Evolutionary conservation across 2,113 vertebrate species (phyloP), one percentile per base, ranked within the genome.

Genomic region (Petromus typicus): DNA sequence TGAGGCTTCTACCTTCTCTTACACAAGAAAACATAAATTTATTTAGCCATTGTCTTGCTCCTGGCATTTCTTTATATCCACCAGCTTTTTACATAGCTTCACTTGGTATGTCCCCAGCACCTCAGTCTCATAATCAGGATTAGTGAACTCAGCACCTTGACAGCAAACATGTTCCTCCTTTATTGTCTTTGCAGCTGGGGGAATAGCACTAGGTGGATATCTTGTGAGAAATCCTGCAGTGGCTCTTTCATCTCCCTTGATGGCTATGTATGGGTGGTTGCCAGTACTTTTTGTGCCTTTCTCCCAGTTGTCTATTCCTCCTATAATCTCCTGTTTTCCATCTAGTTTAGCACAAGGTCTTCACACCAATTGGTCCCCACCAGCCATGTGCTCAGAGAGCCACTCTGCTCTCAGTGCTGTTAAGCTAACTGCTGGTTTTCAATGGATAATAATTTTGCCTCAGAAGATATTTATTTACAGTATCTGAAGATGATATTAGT

Each of bases 291-390:
- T 25, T 78, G 6, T 80, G 30, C 40, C 57, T 69, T 76, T 18
- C 43, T 82, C 9, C 75, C 3, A 7, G 5, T 63, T 66, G 45
- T 40, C 57, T 90, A 56, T 79, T 43, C 34, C 67, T 91, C 84
- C n/a, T 57, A 18, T 54, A 93, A 61, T 73, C 43, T 95, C 18
- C n/a, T 85, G 10, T 32, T 86, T 90, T 95, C 76, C 82, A 20
- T 73, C 37, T 23, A 54, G 45, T 64, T 92, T 86, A 25, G 54
- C 43, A 89, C 6, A 82, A 20, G 54, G 76, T 4, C 86, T 66
- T 89, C n/a, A 34, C 79, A 61, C 73, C 66, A 25, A 12, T 54
- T 84, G 40, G 22, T 51, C 54, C 83, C 59, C 2, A 40, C 25
- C 27, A 86, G 78, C 67, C 85, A 32, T 75, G 32, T 82, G 45